These are phyloP conservation scores for Lichenostomus cassidix DNA, from an alignment of 2,113 vertebrate genomes.

Conservation along the genomic window DNA sequence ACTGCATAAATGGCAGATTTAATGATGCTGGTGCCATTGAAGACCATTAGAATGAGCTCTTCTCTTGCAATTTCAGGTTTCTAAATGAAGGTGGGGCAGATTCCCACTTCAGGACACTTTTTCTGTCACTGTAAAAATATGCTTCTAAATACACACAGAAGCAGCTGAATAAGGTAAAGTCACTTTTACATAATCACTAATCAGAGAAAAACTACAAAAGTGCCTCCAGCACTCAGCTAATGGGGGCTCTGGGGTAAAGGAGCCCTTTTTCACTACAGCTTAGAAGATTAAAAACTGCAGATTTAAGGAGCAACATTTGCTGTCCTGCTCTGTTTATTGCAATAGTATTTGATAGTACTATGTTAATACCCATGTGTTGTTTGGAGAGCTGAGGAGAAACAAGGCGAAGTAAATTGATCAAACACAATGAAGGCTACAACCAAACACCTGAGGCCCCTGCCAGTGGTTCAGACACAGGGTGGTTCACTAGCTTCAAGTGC, in stretches of 20 bases:
- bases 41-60: background rate
- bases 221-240: background rate
- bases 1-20: background rate
- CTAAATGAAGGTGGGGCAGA: background rate
- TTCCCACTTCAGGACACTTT: background rate
- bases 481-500: background rate
- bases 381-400: background rate
- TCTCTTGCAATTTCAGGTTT: background rate
- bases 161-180: background rate
- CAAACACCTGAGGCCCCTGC: background rate
- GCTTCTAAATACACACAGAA: background rate
- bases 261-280: background rate
- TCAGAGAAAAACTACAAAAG: background rate
- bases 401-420: background rate
- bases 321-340: background rate
- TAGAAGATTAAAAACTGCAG: background rate
- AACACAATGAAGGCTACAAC: background rate
- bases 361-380: background rate
- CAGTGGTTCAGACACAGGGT: background rate
- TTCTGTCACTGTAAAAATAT: background rate
- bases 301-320: background rate
- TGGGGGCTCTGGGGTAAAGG: background rate
- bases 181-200: background rate
- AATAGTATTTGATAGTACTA: background rate
- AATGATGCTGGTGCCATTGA: background rate